These are phyloP conservation scores for Onychomys arenicola DNA, from an alignment of 2,797 vertebrate species.

Conservation along the genomic window DNA sequence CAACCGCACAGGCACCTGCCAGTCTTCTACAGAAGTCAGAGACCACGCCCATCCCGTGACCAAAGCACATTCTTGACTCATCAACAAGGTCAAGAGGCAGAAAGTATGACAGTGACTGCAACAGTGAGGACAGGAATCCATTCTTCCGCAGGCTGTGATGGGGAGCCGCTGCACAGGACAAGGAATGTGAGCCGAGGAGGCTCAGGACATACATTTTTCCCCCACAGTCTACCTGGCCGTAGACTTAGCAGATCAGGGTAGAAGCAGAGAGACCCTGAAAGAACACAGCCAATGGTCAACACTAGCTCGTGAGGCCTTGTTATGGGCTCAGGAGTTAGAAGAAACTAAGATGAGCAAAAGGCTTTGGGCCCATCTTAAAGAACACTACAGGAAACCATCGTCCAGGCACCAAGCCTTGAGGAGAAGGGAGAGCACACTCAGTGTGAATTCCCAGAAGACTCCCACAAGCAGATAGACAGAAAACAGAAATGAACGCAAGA, in stretches of 20 bases:
- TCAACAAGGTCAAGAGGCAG: neutral
- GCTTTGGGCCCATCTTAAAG: neutral
- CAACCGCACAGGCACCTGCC: rapidly evolving
- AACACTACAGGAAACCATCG: neutral
- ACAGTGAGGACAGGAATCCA: neutral
- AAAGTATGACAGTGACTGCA: neutral
- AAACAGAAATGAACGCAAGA: neutral
- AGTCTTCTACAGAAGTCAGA: neutral
- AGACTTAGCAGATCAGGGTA: too few relatives aligned
- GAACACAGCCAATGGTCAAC: neutral
- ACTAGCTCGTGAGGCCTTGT: neutral
- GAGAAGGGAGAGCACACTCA: rapidly evolving
- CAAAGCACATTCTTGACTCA: neutral
- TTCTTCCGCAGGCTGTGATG: neutral
- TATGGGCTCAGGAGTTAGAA: neutral
- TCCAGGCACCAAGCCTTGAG: neutral
- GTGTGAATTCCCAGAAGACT: neutral
- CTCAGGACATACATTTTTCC: neutral
- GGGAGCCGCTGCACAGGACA: rapidly evolving
- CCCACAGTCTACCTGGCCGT: neutral
- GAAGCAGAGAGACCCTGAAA: neutral
- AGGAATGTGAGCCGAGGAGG: neutral
- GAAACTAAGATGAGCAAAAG: neutral
- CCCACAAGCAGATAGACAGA: neutral
- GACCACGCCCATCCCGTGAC: neutral